Evolutionary conservation across 2,797 vertebrate genomes (phyloP).

Genomic region (Pygocentrus nattereri): DNA sequence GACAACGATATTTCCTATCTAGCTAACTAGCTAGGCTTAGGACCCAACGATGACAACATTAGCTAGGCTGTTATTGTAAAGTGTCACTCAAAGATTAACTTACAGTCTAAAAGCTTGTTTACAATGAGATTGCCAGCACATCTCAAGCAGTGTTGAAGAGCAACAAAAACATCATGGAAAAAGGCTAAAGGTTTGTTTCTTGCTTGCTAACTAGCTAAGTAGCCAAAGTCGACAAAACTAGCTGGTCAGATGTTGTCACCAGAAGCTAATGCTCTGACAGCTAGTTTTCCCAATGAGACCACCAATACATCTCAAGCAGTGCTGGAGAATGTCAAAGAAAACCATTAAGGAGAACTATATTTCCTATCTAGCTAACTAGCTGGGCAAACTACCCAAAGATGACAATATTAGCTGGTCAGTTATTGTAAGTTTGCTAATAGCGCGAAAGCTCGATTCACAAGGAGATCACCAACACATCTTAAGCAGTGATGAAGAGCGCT

Average conservation of each 20-base stretch:
- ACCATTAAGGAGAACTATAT: not conserved
- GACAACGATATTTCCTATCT: no score
- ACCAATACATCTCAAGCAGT: constrained; percentile 6
- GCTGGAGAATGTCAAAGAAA: not conserved
- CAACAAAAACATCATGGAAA: not conserved
- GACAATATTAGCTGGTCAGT: no score
- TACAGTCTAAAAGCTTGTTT: not conserved
- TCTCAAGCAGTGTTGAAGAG: not conserved
- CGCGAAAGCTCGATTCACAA: not conserved
- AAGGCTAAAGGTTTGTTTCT: no score
- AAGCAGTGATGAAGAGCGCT: not conserved
- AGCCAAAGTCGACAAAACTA: not conserved
- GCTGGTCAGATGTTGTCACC: not conserved
- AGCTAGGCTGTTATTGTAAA: no score
- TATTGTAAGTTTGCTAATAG: no score
- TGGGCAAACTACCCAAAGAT: no score
- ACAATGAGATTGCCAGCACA: not conserved
- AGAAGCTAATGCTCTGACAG: not conserved
- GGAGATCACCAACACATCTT: no score
- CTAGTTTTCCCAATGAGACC: constrained; percentile 18
- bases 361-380: no score
- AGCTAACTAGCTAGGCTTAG: no score
- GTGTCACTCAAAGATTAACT: not conserved
- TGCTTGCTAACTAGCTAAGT: no score
- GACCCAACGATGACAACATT: no score